Percentiles rank a stretch among this genome's conserved stretches.
phyloP scores from a whole-genome alignment of 2,888 invertebrate species.

The Chydorus sphaericus region DNA sequence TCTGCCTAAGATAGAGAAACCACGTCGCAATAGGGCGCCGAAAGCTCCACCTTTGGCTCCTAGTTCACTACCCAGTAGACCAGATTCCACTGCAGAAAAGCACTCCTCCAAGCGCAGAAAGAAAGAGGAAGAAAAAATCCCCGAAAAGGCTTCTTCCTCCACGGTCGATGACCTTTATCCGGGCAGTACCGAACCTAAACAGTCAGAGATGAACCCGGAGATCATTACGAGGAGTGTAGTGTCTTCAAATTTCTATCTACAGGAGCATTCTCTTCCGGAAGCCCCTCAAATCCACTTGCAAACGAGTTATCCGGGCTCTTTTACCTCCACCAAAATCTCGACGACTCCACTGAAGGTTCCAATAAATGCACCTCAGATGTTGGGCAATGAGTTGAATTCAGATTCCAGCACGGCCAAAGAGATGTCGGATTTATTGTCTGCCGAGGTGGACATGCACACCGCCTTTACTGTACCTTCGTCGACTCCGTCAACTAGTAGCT shows the following conservation, averaged over 20 bases:
- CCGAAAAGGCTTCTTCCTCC: too few relatives aligned
- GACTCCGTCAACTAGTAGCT: neutral
- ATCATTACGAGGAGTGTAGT: neutral
- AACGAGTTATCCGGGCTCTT: constrained; percentile 13
- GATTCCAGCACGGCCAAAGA: constrained; percentile 72
- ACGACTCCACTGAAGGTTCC: constrained; percentile 15
- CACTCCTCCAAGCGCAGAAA: constrained; percentile 8
- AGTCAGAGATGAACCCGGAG: neutral
- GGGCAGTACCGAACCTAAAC: neutral
- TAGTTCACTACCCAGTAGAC: constrained; percentile 67
- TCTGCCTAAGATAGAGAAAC: constrained; percentile 15
- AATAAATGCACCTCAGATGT: constrained; percentile 57
- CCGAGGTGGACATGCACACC: constrained; percentile 50
- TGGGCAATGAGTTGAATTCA: constrained; percentile 78
- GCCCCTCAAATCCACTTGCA: constrained; percentile 15
- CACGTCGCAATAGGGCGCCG: constrained; percentile 7
- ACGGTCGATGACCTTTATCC: neutral
- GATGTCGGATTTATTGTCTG: constrained; percentile 67
- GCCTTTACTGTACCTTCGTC: neutral
- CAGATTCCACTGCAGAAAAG: constrained; percentile 37
- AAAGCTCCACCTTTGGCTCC: constrained; percentile 24
- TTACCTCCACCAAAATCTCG: constrained; percentile 2
- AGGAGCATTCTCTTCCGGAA: too few relatives aligned
- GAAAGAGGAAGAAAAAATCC: neutral
- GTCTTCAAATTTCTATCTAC: too few relatives aligned